These are phyloP conservation scores for Sympetrum striolatum DNA, from an alignment of 2,888 invertebrate genomes.

Conservation along the genomic window DNA sequence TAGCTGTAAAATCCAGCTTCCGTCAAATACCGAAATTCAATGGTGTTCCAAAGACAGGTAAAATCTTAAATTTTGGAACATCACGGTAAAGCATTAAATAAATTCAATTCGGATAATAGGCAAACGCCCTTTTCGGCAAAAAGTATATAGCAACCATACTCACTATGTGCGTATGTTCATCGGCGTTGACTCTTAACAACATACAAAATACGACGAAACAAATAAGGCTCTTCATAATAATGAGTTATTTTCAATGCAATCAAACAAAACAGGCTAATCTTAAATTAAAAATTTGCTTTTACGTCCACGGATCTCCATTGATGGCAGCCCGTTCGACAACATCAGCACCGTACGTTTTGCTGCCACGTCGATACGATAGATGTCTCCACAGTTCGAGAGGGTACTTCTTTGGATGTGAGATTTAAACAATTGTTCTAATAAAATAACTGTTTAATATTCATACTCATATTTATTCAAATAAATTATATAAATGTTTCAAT, in stretches of 20 bases:
- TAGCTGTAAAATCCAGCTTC: too few species aligned
- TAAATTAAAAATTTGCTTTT: constrained; percentile 45
- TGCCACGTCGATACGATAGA: constrained; percentile 48
- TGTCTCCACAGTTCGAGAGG: constrained; percentile 45
- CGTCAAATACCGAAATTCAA: too few species aligned
- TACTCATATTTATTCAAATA: too few species aligned
- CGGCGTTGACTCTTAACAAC: constrained; percentile 57
- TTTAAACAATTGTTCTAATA: background rate
- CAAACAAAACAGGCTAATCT: constrained; percentile 45
- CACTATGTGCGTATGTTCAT: constrained; percentile 82
- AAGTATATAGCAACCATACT: constrained; percentile 57
- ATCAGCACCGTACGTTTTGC: constrained; percentile 46
- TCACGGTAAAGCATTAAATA: background rate
- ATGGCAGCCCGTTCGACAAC: constrained; percentile 48
- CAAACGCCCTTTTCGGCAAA: constrained; percentile 44
- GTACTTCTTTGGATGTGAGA: background rate
- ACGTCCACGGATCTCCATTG: constrained; percentile 46
- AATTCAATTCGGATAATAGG: constrained; percentile 9
- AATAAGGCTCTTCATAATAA: constrained; percentile 47
- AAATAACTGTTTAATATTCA: too few species aligned
- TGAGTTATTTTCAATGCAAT: constrained; percentile 35
- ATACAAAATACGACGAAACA: constrained; percentile 46
- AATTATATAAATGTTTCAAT: too few species aligned
- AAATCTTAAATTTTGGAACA: background rate
- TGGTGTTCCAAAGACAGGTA: background rate